Evolutionary conservation across 2,113 vertebrate species (phyloP).

Genomic region (Siniperca knerii): DNA sequence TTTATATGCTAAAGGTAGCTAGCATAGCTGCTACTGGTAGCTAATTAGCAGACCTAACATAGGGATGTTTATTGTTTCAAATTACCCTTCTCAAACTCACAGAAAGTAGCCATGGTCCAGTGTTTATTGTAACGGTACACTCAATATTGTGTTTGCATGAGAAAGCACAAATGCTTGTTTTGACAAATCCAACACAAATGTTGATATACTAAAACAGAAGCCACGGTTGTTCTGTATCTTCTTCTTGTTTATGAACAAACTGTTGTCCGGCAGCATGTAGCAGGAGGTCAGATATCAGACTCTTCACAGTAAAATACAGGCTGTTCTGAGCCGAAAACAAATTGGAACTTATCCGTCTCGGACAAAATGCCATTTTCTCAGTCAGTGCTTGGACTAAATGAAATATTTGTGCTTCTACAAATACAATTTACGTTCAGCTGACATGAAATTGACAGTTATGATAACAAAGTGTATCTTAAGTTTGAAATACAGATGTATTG

Average conservation of each 20-base stretch:
- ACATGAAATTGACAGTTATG: background rate
- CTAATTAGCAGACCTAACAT: background rate
- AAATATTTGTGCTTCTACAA: constrained; percentile 10
- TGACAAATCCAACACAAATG: background rate
- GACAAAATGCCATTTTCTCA: constrained; percentile 19
- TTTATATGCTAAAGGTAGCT: background rate
- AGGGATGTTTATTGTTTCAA: background rate
- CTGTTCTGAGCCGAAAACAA: background rate
- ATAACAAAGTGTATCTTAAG: constrained; percentile 28
- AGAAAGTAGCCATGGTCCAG: constrained; percentile 23
- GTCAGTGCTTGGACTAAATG: background rate
- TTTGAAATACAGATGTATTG: background rate
- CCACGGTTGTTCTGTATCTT: background rate
- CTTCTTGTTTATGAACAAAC: background rate
- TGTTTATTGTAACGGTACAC: background rate
- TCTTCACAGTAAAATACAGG: background rate
- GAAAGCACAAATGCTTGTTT: constrained; percentile 31
- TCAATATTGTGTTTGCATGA: background rate
- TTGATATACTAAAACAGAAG: background rate
- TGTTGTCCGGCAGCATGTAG: background rate
- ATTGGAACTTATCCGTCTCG: background rate
- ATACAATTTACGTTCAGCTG: background rate
- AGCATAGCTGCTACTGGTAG: background rate
- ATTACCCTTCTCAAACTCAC: background rate
- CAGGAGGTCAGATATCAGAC: background rate